A percentile compares a stretch with the other conserved stretches of the same genome.
Conservation (phyloP, 2,113 vertebrate genomes). For the Tragelaphus strepsiceros region DNA sequence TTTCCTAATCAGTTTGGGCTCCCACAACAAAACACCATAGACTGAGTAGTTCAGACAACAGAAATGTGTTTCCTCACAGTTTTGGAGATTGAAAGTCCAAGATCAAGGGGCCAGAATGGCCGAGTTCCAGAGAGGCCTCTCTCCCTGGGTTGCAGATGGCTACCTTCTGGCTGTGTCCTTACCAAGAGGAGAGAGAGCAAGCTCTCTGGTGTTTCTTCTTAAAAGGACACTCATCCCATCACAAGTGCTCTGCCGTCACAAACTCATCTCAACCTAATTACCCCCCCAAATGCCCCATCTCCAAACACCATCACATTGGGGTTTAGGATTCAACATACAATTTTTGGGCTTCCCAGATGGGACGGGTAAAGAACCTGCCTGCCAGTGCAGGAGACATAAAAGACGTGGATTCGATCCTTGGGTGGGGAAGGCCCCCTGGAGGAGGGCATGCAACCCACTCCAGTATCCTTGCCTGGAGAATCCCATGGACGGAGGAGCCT, state of each 20-base stretch:
- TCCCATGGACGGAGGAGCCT: not conserved
- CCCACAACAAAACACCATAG: not conserved
- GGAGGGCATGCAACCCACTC: not conserved
- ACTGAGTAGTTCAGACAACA: not conserved
- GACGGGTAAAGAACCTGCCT: not conserved
- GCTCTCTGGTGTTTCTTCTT: not conserved
- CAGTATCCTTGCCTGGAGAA: not conserved
- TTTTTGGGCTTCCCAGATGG: not conserved
- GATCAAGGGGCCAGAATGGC: not conserved
- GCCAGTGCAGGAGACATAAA: not conserved
- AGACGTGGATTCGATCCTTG: accelerated
- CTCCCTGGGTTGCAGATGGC: not conserved
- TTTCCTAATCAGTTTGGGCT: not conserved
- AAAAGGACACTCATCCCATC: not conserved
- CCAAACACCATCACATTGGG: not conserved
- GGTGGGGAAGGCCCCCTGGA: not conserved
- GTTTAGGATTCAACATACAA: not conserved
- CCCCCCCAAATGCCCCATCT: not conserved
- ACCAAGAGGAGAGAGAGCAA: not conserved
- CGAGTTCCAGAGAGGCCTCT: not conserved
- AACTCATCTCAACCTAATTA: not conserved
- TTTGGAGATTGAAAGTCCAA: not conserved
- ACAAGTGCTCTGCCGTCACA: not conserved
- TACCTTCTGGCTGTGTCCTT: not conserved
- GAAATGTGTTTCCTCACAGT: not conserved